Evolutionary conservation across 2,113 vertebrate species (phyloP).

Genomic region (Strigops habroptila): DNA sequence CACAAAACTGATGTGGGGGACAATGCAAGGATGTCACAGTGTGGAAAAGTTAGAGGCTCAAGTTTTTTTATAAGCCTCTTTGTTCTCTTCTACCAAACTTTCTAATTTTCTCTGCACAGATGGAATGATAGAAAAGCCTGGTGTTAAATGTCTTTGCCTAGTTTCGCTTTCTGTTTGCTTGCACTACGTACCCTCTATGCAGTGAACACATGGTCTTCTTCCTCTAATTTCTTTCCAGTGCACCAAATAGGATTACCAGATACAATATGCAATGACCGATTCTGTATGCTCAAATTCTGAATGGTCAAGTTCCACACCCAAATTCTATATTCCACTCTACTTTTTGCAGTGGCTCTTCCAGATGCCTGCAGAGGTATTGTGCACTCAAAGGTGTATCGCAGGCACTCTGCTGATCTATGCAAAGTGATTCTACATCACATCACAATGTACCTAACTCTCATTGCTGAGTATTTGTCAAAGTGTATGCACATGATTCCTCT

Average conservation of each 20-base stretch:
- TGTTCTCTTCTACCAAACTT: neutral
- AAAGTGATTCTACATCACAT: neutral
- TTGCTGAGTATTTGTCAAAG: neutral
- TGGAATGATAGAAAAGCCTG: neutral
- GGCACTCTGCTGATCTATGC: neutral
- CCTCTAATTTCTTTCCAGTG: neutral
- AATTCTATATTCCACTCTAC: neutral
- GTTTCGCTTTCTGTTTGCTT: neutral
- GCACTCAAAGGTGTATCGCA: neutral
- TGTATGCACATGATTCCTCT: neutral
- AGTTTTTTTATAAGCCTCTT: neutral
- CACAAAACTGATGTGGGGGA: neutral
- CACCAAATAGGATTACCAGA: neutral
- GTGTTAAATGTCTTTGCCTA: neutral
- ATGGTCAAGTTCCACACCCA: neutral
- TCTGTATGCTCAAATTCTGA: neutral
- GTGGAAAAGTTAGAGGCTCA: neutral
- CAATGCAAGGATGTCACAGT: neutral
- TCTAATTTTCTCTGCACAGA: neutral
- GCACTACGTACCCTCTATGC: neutral
- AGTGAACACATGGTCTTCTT: neutral
- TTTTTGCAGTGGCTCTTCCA: neutral
- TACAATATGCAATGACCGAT: rapidly evolving
- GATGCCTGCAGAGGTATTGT: neutral
- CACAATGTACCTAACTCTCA: neutral